Evolutionary conservation across 2,113 vertebrate genomes (phyloP), one percentile per base, ranked within the genome.

Genomic region (Aldabrachelys gigantea): DNA sequence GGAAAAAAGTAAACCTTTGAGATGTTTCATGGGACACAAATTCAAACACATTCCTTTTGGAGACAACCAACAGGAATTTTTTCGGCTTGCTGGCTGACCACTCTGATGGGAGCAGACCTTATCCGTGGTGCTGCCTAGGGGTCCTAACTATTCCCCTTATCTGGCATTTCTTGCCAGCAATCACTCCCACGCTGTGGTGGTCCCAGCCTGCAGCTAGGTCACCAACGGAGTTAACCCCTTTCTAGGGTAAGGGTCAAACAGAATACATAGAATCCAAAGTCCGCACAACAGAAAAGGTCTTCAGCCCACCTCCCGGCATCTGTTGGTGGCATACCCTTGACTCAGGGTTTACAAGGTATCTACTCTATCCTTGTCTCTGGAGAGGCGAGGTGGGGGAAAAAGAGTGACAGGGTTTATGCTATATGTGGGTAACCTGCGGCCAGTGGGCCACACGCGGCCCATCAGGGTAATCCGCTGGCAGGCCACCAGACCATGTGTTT

Each of bases 381-480:
- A 21, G 65, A 69, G 17, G 8, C 6, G 6, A 7, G 6, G 62
- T 8, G 31, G 6, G 62, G 24, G 24, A 4, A 56, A 62, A 13
- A 35, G 29, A 62, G 4, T 5, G 29, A 62, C 29, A 35, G 3
- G 29, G 31, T 35, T 31, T 65, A 65, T 16, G 31, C 62, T 7
- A 53, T 17, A 19, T 17, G 52, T 21, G 52, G 52, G 52, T 2
- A 53, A 53, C 52, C 52, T 53, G 17, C 6, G 52, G 52, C 52
- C 17, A 1, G 10, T 17, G 16, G 16, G 50, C 50, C 16, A 6
- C 50, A 52, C 5, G 16, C 0, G 50, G 16, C 5, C 52, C 6
- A 1, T 53, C 17, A 53, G 52, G 52, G 52, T 53, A 53, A 53
- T 53, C 17, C 1, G 52, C 17, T 19, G 17, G 52, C 5, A 6